Evolutionary conservation across 2,888 invertebrate species (phyloP).

Genomic region (Geophilus truncorum): DNA sequence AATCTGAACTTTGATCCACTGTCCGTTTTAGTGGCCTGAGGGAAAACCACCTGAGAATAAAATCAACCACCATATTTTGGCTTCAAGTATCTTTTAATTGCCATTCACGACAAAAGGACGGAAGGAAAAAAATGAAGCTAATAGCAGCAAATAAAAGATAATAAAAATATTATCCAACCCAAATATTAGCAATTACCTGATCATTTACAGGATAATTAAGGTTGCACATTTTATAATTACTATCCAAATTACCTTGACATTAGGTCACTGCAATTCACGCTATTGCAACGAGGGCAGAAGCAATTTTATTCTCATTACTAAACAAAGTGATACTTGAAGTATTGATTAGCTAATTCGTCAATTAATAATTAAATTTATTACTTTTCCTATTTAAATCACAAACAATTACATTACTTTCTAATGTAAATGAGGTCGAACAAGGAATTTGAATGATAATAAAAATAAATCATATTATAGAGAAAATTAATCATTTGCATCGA

Average conservation of each 20-base stretch:
- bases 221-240: slow-evolving; percentile 15
- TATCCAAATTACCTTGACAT: slow-evolving; percentile 12
- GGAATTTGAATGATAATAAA: no score
- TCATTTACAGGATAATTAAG: slow-evolving; percentile 20
- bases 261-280: slow-evolving; percentile 3
- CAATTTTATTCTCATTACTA: slow-evolving; percentile 1
- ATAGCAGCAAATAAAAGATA: background rate
- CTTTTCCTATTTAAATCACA: background rate
- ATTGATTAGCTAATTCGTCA: background rate
- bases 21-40: background rate
- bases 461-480: no score
- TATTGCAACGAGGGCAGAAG: background rate
- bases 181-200: slow-evolving; percentile 4
- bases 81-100: slow-evolving; percentile 8
- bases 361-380: background rate
- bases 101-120: background rate
- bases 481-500: no score
- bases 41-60: slow-evolving; percentile 8
- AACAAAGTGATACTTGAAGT: background rate
- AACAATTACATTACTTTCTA: background rate
- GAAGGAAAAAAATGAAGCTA: background rate
- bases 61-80: background rate
- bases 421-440: background rate
- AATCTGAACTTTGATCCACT: background rate
- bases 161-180: slow-evolving; percentile 2